Conservation (phyloP, 2,888 invertebrate genomes). For the Hyposoter didymator region DNA sequence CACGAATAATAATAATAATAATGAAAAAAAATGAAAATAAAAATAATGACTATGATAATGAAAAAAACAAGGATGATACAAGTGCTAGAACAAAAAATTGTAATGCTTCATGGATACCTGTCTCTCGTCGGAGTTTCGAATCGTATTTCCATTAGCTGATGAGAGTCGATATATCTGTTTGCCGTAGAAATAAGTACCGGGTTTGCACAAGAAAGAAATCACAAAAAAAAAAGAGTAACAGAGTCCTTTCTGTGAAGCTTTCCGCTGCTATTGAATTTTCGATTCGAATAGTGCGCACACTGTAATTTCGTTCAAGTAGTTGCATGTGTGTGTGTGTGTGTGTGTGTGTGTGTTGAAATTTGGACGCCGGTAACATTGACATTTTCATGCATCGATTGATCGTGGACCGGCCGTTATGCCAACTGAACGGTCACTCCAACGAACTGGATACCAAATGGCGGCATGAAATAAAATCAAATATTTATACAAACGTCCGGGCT, state of each 20-base stretch:
- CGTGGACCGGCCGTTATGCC: conserved; percentile 39
- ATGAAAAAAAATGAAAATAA: neutral
- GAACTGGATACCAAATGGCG: conserved; percentile 42
- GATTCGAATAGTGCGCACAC: neutral
- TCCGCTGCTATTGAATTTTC: conserved; percentile 3
- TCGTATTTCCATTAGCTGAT: conserved; percentile 78
- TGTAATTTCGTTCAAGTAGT: neutral
- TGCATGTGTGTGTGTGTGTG: neutral
- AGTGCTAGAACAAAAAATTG: neutral
- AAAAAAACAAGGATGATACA: neutral
- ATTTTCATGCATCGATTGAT: conserved; percentile 46
- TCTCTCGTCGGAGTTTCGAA: conserved; percentile 73
- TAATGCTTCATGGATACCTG: conserved; percentile 56
- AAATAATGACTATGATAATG: neutral
- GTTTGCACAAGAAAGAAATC: conserved; percentile 16
- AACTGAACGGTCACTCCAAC: conserved; percentile 12
- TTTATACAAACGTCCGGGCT: conserved; percentile 54
- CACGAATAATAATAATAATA: neutral
- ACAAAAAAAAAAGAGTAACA: conserved; percentile 17
- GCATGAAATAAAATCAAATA: conserved; percentile 68
- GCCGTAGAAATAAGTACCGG: neutral
- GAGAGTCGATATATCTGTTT: conserved; percentile 62
- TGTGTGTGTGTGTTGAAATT: neutral
- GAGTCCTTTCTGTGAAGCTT: neutral
- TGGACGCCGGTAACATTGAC: conserved; percentile 26